Conservation (phyloP, 2,888 invertebrate genomes). For the Drosophila kambysellisi region DNA sequence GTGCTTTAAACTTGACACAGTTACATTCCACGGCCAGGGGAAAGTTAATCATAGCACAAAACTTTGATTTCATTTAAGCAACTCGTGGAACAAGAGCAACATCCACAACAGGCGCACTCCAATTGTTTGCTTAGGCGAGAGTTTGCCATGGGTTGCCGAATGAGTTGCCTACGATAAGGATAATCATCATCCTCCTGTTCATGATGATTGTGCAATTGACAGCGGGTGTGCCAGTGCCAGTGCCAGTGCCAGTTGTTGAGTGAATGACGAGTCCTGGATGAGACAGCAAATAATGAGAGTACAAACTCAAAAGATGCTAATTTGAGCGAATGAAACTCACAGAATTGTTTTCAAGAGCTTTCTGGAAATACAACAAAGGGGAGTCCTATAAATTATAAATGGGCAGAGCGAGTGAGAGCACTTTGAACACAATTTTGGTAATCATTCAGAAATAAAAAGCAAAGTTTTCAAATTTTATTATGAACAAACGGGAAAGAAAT, state of each 20-base stretch:
- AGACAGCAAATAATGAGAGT: slow-evolving; percentile 51
- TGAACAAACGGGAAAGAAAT: neutral
- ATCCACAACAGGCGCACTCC: slow-evolving; percentile 59
- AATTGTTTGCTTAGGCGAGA: slow-evolving; percentile 57
- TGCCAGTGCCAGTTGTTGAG: slow-evolving; percentile 37
- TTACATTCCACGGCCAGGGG: slow-evolving; percentile 31
- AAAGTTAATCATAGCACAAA: slow-evolving; percentile 66
- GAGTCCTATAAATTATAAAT: slow-evolving; percentile 4
- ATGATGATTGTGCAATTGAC: slow-evolving; percentile 25
- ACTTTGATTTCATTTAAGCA: slow-evolving; percentile 68
- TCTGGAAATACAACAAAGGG: neutral
- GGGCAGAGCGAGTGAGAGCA: neutral
- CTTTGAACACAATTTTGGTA: neutral
- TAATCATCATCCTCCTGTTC: neutral
- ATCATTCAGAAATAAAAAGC: neutral
- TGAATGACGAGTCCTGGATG: slow-evolving; percentile 51
- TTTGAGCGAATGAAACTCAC: slow-evolving; percentile 43
- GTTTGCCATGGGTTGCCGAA: slow-evolving; percentile 43
- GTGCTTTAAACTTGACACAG: slow-evolving; percentile 71
- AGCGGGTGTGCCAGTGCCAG: slow-evolving; percentile 44
- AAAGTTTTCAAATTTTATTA: neutral
- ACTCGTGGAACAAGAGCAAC: slow-evolving; percentile 56
- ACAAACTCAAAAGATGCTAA: slow-evolving; percentile 50
- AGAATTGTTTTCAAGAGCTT: slow-evolving; percentile 36
- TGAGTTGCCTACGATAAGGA: slow-evolving; percentile 21